phyloP scores from a whole-genome alignment of 2,797 vertebrate species.

The Etheostoma perlongum region DNA sequence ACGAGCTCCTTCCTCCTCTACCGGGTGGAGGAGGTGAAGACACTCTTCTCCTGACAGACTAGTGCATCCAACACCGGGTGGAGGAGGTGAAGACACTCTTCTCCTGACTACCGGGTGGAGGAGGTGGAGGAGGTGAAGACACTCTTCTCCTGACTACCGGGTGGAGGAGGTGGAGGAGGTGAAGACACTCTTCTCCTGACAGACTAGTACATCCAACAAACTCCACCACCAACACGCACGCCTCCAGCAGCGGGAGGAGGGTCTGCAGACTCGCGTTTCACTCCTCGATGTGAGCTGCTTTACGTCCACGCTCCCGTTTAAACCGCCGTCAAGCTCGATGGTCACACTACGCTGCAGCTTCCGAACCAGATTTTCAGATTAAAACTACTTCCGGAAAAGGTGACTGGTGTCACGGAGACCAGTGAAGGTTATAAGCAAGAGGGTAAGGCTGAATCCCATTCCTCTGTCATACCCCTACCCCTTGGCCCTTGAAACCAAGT shows the following conservation, averaged over 20 bases:
- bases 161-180: background rate
- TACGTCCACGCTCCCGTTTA: background rate
- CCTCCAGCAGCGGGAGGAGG: background rate
- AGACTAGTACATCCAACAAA: slow-evolving; percentile 18
- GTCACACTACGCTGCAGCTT: background rate
- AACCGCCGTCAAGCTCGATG: background rate
- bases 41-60: background rate
- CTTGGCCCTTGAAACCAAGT: too few species aligned
- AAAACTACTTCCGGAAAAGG: slow-evolving; percentile 13
- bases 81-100: background rate
- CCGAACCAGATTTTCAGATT: background rate
- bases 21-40: background rate
- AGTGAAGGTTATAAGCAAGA: too few species aligned
- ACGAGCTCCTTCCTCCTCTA: background rate
- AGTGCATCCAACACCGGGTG: slow-evolving; percentile 3
- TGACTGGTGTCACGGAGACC: too few species aligned
- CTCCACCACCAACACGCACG: background rate
- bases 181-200: background rate
- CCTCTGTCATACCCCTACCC: too few species aligned
- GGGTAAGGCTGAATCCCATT: too few species aligned
- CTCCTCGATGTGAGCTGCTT: background rate
- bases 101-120: background rate
- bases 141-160: background rate
- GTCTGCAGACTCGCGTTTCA: rapidly evolving
- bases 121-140: background rate